phyloP scores from a whole-genome alignment of 2,113 vertebrate species.

The Urocynchramus pylzowi region DNA sequence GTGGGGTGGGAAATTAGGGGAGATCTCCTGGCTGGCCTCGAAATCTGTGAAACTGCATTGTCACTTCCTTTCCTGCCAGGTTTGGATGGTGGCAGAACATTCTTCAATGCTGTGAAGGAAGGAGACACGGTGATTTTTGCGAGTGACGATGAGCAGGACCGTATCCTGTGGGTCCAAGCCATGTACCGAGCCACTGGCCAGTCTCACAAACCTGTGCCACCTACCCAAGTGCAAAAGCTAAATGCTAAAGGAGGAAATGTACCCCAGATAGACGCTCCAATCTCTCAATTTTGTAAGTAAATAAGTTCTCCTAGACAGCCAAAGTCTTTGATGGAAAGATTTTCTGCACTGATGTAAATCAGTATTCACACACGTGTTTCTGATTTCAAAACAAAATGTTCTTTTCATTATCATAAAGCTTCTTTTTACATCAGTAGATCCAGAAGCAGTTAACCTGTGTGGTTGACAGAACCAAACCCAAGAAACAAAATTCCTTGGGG shows the following conservation, averaged over 20 bases:
- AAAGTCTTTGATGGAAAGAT: conserved; percentile 29
- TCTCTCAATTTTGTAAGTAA: conserved; percentile 99
- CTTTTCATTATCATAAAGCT: conserved; percentile 19
- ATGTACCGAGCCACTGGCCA: conserved; percentile 98
- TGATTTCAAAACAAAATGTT: background rate
- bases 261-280: conserved; percentile 94
- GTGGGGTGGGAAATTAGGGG: background rate
- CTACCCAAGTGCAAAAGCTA: conserved; percentile 98
- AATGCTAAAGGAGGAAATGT: conserved; percentile 91
- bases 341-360: conserved; percentile 39
- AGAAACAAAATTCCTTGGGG: conserved; percentile 21
- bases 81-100: conserved; percentile 92
- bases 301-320: conserved; percentile 39
- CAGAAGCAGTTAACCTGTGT: conserved; percentile 21
- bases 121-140: conserved; percentile 98
- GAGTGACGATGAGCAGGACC: conserved; percentile 96
- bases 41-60: background rate
- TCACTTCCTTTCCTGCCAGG: conserved; percentile 70
- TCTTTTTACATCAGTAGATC: conserved; percentile 41
- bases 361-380: background rate
- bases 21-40: background rate
- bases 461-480: conserved; percentile 16
- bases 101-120: conserved; percentile 98
- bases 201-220: conserved; percentile 96
- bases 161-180: conserved; percentile 98